phyloP scores from a whole-genome alignment of 2,797 vertebrate genomes.

The Taeniopygia guttata region DNA sequence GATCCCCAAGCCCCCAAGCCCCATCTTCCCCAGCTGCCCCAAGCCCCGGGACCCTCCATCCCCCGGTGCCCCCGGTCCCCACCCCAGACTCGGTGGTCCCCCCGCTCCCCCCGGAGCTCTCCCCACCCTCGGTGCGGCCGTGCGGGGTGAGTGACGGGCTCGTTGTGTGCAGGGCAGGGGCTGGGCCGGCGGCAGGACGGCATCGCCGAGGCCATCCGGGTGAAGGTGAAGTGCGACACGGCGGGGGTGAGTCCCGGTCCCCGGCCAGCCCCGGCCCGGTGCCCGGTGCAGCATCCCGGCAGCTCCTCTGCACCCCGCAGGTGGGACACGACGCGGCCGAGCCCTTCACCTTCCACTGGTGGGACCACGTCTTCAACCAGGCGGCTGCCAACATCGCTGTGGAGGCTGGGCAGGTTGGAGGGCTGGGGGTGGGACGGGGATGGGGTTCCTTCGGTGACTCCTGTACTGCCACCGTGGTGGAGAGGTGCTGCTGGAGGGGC shows the following conservation, averaged over 20 bases:
- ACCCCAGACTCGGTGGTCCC: neutral
- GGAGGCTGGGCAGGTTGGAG: slow-evolving; percentile 77
- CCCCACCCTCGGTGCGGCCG: no score
- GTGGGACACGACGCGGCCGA: slow-evolving; percentile 87
- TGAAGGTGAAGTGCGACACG: slow-evolving; percentile 88
- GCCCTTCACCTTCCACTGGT: slow-evolving; percentile 94
- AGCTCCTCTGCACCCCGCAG: slow-evolving; percentile 34
- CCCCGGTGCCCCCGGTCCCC: neutral
- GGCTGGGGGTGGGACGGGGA: accelerated
- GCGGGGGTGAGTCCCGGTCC: neutral
- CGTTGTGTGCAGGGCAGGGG: slow-evolving; percentile 81
- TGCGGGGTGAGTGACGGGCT: neutral
- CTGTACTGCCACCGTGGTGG: accelerated
- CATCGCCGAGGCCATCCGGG: slow-evolving; percentile 85
- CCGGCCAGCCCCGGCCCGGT: no score
- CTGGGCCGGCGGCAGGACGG: slow-evolving; percentile 85
- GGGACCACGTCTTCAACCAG: slow-evolving; percentile 93
- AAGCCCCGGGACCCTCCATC: neutral
- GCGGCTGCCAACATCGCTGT: slow-evolving; percentile 86
- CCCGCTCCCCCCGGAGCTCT: neutral
- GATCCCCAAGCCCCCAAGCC: no score
- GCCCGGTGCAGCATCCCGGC: accelerated
- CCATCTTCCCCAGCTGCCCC: neutral
- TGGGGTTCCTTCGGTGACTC: neutral
- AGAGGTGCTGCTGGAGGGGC: neutral